Conservation (phyloP, 2,797 vertebrate species). For the Luscinia megarhynchos region DNA sequence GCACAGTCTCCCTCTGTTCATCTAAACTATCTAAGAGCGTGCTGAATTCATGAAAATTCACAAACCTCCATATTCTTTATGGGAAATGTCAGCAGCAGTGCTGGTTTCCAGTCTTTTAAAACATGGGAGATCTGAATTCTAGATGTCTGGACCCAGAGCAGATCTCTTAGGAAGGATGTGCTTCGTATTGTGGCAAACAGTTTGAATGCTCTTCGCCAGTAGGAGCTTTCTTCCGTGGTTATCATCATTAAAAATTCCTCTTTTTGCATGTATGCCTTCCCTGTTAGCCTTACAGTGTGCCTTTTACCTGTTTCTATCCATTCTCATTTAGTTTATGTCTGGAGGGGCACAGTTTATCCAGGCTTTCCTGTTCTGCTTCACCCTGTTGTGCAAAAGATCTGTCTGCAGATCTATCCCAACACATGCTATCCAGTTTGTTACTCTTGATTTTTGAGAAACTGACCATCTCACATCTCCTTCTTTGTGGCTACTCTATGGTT, state of each 20-base stretch:
- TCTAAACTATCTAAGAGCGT: neutral
- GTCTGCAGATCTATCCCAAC: neutral
- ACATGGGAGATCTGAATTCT: neutral
- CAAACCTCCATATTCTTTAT: neutral
- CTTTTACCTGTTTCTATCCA: neutral
- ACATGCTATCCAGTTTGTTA: neutral
- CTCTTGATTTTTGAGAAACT: neutral
- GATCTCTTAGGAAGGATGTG: neutral
- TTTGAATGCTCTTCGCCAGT: neutral
- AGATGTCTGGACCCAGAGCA: neutral
- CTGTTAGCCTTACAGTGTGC: neutral
- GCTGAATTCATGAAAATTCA: neutral
- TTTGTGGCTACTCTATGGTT: neutral
- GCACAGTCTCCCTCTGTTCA: neutral
- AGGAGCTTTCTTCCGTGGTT: neutral
- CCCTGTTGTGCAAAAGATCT: neutral
- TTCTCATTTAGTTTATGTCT: neutral
- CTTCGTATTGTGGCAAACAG: neutral
- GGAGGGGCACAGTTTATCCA: neutral
- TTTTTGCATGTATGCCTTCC: neutral
- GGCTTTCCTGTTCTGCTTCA: neutral
- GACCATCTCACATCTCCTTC: rapidly evolving
- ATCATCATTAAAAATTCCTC: neutral
- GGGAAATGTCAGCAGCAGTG: neutral
- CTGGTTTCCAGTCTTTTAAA: neutral